phyloP scores from a whole-genome alignment of 2,888 invertebrate species.

The Nycteola revayana region DNA sequence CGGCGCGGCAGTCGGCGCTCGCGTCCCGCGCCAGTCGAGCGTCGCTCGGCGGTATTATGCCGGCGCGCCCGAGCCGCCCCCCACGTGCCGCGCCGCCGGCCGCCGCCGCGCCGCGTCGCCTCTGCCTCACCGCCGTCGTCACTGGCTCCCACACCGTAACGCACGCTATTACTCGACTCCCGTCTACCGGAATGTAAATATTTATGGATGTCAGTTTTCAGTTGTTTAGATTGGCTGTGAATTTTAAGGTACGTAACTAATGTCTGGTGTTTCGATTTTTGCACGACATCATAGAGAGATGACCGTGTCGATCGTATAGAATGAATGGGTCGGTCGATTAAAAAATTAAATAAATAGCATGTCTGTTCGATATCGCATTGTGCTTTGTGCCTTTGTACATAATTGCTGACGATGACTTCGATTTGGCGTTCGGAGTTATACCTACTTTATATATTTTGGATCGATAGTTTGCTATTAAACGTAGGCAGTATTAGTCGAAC shows the following conservation, averaged over 20 bases:
- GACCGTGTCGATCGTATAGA: slow-evolving; percentile 27
- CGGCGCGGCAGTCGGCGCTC: slow-evolving; percentile 49
- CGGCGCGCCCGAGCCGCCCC: slow-evolving; percentile 64
- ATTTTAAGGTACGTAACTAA: slow-evolving; percentile 79
- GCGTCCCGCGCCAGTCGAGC: slow-evolving; percentile 41
- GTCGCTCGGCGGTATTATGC: slow-evolving; percentile 53
- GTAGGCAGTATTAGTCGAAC: slow-evolving; percentile 59
- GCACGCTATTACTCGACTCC: slow-evolving; percentile 64
- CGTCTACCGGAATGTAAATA: slow-evolving; percentile 77
- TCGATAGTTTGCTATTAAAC: slow-evolving; percentile 74
- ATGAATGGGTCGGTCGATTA: slow-evolving; percentile 40
- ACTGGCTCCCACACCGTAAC: slow-evolving; percentile 51
- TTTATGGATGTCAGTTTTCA: slow-evolving; percentile 81
- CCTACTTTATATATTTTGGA: slow-evolving; percentile 63
- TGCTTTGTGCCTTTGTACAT: slow-evolving; percentile 67
- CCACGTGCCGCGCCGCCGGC: slow-evolving; percentile 59
- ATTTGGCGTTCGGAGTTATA: slow-evolving; percentile 64
- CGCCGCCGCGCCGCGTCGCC: slow-evolving; percentile 47
- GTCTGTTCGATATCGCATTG: slow-evolving; percentile 63
- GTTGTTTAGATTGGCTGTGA: slow-evolving; percentile 81
- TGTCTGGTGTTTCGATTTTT: slow-evolving; percentile 62
- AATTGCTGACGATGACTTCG: slow-evolving; percentile 67
- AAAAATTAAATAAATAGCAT: slow-evolving; percentile 59
- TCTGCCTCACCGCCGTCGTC: slow-evolving; percentile 43
- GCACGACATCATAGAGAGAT: slow-evolving; percentile 52